phyloP scores from a whole-genome alignment of 2,888 invertebrate species.

The Tipula confusa region DNA sequence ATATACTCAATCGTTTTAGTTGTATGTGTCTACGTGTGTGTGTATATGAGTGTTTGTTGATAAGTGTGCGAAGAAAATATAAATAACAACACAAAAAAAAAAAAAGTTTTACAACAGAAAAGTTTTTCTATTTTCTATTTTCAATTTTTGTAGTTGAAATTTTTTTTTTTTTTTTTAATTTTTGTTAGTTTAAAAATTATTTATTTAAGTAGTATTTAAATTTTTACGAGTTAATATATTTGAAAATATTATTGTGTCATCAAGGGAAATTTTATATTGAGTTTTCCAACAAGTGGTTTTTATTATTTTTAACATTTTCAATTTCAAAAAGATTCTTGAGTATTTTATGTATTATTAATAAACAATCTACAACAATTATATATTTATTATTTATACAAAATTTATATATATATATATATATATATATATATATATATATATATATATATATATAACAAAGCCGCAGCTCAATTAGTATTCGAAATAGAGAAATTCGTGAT shows the following conservation, averaged over 20 bases:
- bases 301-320: not conserved
- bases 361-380: not conserved
- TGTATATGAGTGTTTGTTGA: too few relatives aligned
- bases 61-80: not conserved
- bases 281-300: slow-evolving; percentile 25
- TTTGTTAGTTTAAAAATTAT: not conserved
- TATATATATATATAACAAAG: too few relatives aligned
- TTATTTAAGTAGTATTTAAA: not conserved
- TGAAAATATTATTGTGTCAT: slow-evolving; percentile 3
- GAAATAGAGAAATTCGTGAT: too few relatives aligned
- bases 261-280: not conserved
- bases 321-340: not conserved
- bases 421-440: too few relatives aligned
- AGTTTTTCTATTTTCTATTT: not conserved
- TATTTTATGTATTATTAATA: not conserved
- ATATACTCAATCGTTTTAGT: not conserved
- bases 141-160: too few relatives aligned
- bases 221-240: not conserved
- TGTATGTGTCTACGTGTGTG: too few relatives aligned
- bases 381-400: too few relatives aligned
- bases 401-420: too few relatives aligned
- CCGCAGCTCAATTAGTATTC: too few relatives aligned
- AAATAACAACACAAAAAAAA: not conserved
- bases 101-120: not conserved
- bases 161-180: not conserved